phyloP scores from a whole-genome alignment of 2,797 vertebrate species.

The Hippopotamyrus pictus region DNA sequence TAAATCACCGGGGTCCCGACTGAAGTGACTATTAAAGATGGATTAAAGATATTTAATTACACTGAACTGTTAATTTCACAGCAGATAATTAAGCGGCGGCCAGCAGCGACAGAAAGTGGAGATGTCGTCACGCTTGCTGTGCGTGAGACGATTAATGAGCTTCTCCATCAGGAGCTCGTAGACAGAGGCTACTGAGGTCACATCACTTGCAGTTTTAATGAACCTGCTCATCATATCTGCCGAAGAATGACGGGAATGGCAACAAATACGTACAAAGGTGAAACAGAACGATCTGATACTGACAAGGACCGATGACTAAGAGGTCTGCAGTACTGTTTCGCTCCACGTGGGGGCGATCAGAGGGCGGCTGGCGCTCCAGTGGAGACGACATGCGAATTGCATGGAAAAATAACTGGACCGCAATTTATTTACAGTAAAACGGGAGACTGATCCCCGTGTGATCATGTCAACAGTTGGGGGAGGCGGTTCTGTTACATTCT shows the following conservation, averaged over 20 bases:
- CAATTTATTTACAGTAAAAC: not conserved
- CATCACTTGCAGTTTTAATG: not conserved
- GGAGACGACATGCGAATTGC: not conserved
- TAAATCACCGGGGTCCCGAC: not conserved
- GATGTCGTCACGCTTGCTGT: not conserved
- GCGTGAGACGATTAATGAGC: not conserved
- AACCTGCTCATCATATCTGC: not conserved
- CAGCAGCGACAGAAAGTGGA: not conserved
- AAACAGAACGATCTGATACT: not conserved
- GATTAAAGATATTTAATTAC: slow-evolving; percentile 1
- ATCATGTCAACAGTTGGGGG: not conserved
- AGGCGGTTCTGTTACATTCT: not conserved
- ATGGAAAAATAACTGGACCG: not conserved
- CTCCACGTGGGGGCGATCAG: not conserved
- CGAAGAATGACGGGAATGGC: not conserved
- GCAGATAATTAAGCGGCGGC: not conserved
- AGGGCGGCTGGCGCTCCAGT: not conserved
- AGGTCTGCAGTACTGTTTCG: not conserved
- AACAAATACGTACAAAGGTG: not conserved
- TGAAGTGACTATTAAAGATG: not conserved
- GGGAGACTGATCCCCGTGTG: not conserved
- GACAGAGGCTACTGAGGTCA: not conserved
- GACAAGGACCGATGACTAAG: not conserved
- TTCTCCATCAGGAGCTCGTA: not conserved
- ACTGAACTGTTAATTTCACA: not conserved